Evolutionary conservation across 1,140 invertebrate species (phyloP).

Genomic region (Hyles euphorbiae): DNA sequence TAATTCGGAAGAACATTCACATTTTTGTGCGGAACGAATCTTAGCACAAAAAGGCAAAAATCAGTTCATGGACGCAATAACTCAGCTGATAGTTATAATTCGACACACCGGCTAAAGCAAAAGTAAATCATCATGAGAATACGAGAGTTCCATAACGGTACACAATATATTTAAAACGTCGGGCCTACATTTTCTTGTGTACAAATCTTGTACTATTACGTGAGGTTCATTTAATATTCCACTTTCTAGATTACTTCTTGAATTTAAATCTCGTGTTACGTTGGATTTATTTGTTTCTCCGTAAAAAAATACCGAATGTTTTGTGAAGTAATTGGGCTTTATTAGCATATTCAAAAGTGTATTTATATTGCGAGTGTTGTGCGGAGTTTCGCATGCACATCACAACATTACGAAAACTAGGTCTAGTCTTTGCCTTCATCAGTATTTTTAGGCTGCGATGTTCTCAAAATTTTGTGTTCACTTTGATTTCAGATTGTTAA

Average conservation of each 20-base stretch:
- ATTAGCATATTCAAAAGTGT: background rate
- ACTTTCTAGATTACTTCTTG: conserved; percentile 45
- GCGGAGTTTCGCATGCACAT: too few relatives aligned
- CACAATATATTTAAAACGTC: conserved; percentile 2
- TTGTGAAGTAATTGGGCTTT: background rate
- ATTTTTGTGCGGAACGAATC: conserved; percentile 28
- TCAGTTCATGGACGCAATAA: conserved; percentile 23
- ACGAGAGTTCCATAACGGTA: background rate
- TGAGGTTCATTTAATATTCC: conserved; percentile 20
- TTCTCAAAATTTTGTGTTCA: too few relatives aligned
- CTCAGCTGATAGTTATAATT: conserved; percentile 9
- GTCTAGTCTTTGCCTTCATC: too few relatives aligned
- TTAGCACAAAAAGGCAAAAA: conserved; percentile 18
- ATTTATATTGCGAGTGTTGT: too few relatives aligned
- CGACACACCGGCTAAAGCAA: conserved; percentile 5
- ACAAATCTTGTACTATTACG: conserved; percentile 22
- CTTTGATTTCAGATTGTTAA: too few relatives aligned
- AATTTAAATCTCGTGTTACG: conserved; percentile 46
- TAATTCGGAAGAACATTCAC: conserved; percentile 28
- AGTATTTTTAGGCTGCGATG: too few relatives aligned
- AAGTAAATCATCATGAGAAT: conserved; percentile 10
- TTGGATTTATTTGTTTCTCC: conserved; percentile 27
- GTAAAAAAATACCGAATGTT: conserved; percentile 10
- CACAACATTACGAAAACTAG: too few relatives aligned
- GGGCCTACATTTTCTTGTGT: background rate